phyloP scores from a whole-genome alignment of 2,113 vertebrate genomes.

The Labrus mixtus region DNA sequence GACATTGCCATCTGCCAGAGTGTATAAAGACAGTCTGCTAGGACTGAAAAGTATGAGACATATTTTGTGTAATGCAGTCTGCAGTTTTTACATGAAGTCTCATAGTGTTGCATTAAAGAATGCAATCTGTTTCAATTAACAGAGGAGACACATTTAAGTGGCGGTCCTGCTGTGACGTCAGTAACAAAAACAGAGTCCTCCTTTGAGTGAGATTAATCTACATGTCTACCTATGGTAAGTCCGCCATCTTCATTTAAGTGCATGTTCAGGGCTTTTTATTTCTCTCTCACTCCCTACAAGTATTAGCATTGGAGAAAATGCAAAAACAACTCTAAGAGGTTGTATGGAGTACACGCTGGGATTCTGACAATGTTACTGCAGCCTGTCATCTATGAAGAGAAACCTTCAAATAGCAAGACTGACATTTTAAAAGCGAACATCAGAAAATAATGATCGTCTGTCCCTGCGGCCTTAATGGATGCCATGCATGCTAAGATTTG shows the following conservation, averaged over 20 bases:
- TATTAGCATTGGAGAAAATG: conserved; percentile 27
- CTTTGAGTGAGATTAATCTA: conserved; percentile 27
- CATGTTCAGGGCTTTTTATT: not conserved
- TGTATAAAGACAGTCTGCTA: conserved; percentile 4
- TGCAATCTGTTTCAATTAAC: conserved; percentile 26
- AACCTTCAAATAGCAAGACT: conserved; percentile 8
- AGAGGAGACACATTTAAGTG: conserved; percentile 20
- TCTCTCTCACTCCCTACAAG: not conserved
- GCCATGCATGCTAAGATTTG: conserved; percentile 28
- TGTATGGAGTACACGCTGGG: conserved; percentile 12
- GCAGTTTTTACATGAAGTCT: not conserved
- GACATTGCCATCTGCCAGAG: conserved; percentile 31
- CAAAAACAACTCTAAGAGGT: conserved; percentile 30
- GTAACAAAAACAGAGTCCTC: conserved; percentile 12
- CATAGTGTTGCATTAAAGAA: conserved; percentile 10
- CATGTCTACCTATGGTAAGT: conserved; percentile 22
- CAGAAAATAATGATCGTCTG: conserved; percentile 28
- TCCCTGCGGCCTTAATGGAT: conserved; percentile 34
- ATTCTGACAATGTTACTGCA: conserved; percentile 25
- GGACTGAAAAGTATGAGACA: conserved; percentile 5
- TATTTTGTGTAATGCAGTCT: not conserved
- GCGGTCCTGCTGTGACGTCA: conserved; percentile 2
- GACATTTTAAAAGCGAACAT: conserved; percentile 13
- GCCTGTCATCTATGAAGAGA: conserved; percentile 31
- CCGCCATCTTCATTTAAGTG: conserved; percentile 28